Evolutionary conservation across 2,797 vertebrate genomes (phyloP).

Genomic region (Miichthys miiuy): DNA sequence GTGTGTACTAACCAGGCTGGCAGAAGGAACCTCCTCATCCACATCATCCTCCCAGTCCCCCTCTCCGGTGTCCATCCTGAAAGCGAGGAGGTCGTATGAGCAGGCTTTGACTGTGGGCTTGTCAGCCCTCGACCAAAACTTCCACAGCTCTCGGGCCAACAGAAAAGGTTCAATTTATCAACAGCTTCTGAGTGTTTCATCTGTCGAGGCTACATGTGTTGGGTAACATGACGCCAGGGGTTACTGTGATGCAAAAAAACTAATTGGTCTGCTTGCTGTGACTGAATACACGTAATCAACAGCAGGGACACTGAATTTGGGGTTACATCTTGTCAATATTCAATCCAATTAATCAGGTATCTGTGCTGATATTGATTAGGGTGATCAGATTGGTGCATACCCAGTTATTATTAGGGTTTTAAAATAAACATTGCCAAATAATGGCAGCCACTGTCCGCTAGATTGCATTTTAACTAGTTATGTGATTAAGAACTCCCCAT

Average conservation of each 20-base stretch:
- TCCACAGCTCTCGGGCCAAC: slow-evolving; percentile 7
- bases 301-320: background rate
- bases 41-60: slow-evolving; percentile 81
- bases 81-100: slow-evolving; percentile 91
- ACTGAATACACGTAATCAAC: background rate
- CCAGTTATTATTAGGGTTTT: slow-evolving; percentile 12
- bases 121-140: slow-evolving; percentile 48
- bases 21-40: slow-evolving; percentile 81
- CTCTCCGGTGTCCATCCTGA: slow-evolving; percentile 86
- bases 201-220: background rate
- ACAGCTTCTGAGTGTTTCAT: background rate
- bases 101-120: slow-evolving; percentile 80
- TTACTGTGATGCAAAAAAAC: background rate
- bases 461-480: background rate
- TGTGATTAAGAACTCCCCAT: background rate
- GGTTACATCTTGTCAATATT: background rate
- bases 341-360: background rate
- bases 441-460: background rate
- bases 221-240: background rate
- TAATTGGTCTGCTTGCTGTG: background rate
- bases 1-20: slow-evolving; percentile 86
- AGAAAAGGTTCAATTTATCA: slow-evolving; percentile 58
- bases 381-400: background rate
- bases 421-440: background rate
- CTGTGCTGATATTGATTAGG: background rate